phyloP scores from a whole-genome alignment of 2,888 invertebrate genomes.

The Cotesia congregata region DNA sequence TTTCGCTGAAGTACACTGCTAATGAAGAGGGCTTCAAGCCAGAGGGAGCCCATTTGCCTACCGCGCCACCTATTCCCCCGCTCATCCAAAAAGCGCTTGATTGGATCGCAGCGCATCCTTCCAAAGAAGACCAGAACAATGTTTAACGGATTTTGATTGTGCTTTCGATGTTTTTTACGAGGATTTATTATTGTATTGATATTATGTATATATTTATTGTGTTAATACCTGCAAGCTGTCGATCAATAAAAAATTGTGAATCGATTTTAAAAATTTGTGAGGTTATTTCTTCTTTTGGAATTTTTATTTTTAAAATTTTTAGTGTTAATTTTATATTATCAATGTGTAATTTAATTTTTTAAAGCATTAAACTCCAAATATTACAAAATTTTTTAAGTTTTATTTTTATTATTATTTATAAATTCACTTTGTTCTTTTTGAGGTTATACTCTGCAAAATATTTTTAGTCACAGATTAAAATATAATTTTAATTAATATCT shows the following conservation, averaged over 20 bases:
- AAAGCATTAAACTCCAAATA: too few species aligned
- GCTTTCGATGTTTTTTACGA: not conserved
- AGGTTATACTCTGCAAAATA: too few species aligned
- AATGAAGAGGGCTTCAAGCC: conserved; percentile 69
- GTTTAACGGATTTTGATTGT: conserved; percentile 31
- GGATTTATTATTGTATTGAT: conserved; percentile 1
- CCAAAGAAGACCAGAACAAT: conserved; percentile 48
- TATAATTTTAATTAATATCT: too few species aligned
- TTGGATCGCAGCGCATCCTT: conserved; percentile 62
- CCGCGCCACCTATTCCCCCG: conserved; percentile 66
- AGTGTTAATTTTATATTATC: too few species aligned
- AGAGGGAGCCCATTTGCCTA: conserved; percentile 68
- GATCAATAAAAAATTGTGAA: conserved; percentile 11
- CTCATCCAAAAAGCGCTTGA: conserved; percentile 66
- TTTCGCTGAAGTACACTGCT: conserved; percentile 67
- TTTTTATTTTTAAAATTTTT: not conserved
- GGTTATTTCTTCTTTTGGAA: not conserved
- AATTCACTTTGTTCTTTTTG: too few species aligned
- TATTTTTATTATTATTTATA: too few species aligned
- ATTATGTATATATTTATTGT: conserved; percentile 28
- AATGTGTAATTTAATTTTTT: too few species aligned
- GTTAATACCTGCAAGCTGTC: conserved; percentile 16
- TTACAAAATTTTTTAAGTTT: too few species aligned
- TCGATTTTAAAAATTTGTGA: conserved; percentile 1
- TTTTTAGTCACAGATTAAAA: too few species aligned